These are phyloP conservation scores for Garrulus glandarius DNA, from an alignment of 2,797 vertebrate genomes.

Conservation along the genomic window DNA sequence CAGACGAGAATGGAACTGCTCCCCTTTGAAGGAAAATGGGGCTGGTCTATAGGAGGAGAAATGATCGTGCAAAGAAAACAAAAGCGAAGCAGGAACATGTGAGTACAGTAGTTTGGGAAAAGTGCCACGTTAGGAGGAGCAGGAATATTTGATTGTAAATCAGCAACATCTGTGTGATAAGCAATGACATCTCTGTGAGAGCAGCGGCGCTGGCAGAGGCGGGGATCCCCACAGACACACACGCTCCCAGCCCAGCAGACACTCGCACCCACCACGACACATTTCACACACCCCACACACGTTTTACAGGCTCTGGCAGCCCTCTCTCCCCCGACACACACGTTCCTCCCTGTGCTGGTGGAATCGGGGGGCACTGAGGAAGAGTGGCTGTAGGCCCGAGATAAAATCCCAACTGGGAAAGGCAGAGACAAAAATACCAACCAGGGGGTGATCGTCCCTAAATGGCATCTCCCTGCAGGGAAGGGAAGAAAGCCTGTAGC, in stretches of 20 bases:
- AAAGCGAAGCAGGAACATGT: constrained; percentile 25
- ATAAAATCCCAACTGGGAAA: not conserved
- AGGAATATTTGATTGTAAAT: constrained; percentile 56
- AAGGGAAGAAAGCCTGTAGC: not conserved
- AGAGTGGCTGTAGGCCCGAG: not conserved
- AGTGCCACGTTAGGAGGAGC: constrained; percentile 53
- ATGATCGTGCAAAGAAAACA: not conserved
- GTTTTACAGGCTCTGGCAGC: not conserved
- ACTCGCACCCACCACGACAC: not conserved
- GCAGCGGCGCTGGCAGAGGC: not conserved
- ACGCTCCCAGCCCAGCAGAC: not conserved
- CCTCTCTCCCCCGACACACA: not conserved
- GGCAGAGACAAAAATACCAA: constrained; percentile 1
- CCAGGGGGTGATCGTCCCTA: constrained; percentile 1
- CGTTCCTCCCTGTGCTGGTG: not conserved
- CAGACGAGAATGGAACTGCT: constrained; percentile 4
- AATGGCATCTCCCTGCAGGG: constrained; percentile 31
- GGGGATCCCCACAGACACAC: not conserved
- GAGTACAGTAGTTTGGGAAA: constrained; percentile 63
- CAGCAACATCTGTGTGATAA: constrained; percentile 58
- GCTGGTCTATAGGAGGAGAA: not conserved
- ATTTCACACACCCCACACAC: not conserved
- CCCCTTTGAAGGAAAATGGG: constrained; percentile 10
- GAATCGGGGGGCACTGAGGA: not conserved
- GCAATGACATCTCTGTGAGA: constrained; percentile 40